Evolutionary conservation across 1,140 invertebrate species (phyloP), one percentile per base, ranked within the genome.

Genomic region (Cotesia typhae): DNA sequence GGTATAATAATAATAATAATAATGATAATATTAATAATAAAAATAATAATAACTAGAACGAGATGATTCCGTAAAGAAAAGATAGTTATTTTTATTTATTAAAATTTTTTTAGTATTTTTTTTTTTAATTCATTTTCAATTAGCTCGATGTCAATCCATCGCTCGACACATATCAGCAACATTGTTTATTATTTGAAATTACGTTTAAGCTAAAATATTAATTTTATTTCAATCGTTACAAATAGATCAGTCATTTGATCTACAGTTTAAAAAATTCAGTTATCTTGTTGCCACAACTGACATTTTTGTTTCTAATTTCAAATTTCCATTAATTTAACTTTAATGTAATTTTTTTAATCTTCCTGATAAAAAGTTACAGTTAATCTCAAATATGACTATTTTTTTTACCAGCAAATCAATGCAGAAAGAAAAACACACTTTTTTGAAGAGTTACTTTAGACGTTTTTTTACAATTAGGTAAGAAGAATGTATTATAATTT

Each of bases 11-110:
- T 41, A 41, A 41, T 41, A 41, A 4, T 41, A 41, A 41, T 41
- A 41, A 41, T 41, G 4, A 4, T 41, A 41, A 41, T 47, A 47
- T 6, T 47, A 9, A 47, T 7, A 41, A 47, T 47, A 47, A 47
- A 6, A 6, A 47, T 67, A 60, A 28, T 67, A 59, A 41, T 72
- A 65, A 67, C 53, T 72, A 64, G 52, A 66, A 28, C 37, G 37
- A 72, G 53, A 52, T 38, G 38, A 28, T 65, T 65, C 51, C 52
- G 28, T 37, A 66, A 17, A 9, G 64, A 66, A 66, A 35, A 36
- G 20, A 35, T 14, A 57, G 5, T 57, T 57, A 57, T 57, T 57
- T 57, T 57, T 57, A 57, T 57, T 57, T 57, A 17, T 57, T 57
- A 0, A 57, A 14, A 57, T 57, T 57, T 57, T 20, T 57, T 5